A percentile compares a stretch with the other conserved stretches of the same genome.
These are phyloP conservation scores for Tinamus major DNA, from an alignment of 2,797 vertebrate species.

Conservation along the genomic window DNA sequence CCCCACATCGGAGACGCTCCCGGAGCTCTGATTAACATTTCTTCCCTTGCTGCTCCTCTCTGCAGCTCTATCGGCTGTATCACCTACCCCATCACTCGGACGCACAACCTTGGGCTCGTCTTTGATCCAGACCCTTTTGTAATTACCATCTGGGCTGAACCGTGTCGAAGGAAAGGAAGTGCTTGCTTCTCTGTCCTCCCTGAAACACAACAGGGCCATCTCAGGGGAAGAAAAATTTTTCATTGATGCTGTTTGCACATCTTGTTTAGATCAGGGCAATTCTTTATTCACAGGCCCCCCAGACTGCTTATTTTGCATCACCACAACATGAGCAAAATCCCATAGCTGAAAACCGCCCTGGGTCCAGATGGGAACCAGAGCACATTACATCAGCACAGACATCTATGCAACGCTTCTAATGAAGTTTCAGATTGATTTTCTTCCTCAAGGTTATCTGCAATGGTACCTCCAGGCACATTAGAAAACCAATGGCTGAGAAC, in stretches of 20 bases:
- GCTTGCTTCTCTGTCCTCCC: not conserved
- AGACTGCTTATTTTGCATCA: not conserved
- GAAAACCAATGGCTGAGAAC: slow-evolving; percentile 31
- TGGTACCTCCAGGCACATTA: slow-evolving; percentile 47
- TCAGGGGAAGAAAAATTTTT: not conserved
- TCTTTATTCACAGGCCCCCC: not conserved
- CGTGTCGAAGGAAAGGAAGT: not conserved
- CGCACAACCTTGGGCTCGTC: not conserved
- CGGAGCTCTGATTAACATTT: slow-evolving; percentile 42
- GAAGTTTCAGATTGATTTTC: slow-evolving; percentile 73
- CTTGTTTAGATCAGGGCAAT: not conserved
- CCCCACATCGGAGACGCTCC: slow-evolving; percentile 33
- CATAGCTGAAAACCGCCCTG: slow-evolving; percentile 1
- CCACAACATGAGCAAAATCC: not conserved
- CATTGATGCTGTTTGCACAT: not conserved
- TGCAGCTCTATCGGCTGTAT: not conserved
- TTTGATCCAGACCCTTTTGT: slow-evolving; percentile 33
- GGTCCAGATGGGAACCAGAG: not conserved
- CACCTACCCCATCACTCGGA: not conserved
- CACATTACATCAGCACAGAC: slow-evolving; percentile 58
- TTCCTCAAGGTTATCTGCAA: slow-evolving; percentile 53
- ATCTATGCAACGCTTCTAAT: slow-evolving; percentile 53
- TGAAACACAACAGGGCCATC: not conserved
- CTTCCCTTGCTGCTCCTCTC: not conserved
- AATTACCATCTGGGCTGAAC: not conserved